These are phyloP conservation scores for Eolophus roseicapilla DNA, from an alignment of 2,113 vertebrate species.

Conservation along the genomic window DNA sequence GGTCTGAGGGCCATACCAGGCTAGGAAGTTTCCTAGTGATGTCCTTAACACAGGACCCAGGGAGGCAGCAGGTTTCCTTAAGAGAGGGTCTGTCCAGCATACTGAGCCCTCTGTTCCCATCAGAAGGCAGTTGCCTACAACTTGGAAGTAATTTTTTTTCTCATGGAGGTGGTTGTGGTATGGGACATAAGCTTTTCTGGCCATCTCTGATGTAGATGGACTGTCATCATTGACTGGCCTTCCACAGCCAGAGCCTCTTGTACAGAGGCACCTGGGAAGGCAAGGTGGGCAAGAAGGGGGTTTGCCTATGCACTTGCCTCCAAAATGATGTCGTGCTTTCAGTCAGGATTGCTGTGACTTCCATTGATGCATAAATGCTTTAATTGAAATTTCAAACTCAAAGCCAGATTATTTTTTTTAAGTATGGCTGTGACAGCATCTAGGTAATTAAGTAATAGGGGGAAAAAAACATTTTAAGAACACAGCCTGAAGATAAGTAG, in stretches of 20 bases:
- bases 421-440: not conserved
- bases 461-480: not conserved
- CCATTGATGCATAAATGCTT: not conserved
- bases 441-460: not conserved
- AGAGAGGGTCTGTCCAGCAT: not conserved
- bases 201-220: not conserved
- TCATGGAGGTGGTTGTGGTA: not conserved
- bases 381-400: not conserved
- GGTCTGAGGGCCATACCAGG: not conserved
- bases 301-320: not conserved
- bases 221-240: not conserved
- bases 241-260: not conserved
- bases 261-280: not conserved
- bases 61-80: not conserved
- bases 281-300: not conserved
- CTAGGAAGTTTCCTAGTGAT: not conserved
- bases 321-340: not conserved
- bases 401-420: not conserved
- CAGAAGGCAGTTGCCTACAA: not conserved
- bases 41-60: not conserved
- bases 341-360: not conserved
- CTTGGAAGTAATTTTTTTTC: not conserved
- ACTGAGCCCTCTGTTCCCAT: not conserved
- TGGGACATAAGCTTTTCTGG: not conserved
- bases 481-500: not conserved